Percentiles rank a stretch among this genome's conserved stretches.
phyloP scores from a whole-genome alignment of 1,140 invertebrate species.

The Drosophila repleta region DNA sequence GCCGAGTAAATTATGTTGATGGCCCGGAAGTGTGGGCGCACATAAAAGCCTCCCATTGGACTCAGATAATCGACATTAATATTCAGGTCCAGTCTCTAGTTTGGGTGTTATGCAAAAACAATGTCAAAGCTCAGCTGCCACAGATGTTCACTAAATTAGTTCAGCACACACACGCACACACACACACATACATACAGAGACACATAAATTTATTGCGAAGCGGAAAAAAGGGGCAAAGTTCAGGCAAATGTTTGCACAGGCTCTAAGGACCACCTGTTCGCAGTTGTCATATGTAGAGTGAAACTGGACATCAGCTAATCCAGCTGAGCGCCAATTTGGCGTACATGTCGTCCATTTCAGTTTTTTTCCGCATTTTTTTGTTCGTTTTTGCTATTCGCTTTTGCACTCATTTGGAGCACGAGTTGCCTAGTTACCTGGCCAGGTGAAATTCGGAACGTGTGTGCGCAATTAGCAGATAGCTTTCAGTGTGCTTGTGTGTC shows the following conservation, averaged over 20 bases:
- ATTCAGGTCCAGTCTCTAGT: slow-evolving; percentile 2
- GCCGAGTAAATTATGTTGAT: slow-evolving; percentile 60
- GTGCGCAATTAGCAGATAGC: slow-evolving; percentile 65
- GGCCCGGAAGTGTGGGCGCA: slow-evolving; percentile 15
- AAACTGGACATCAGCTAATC: slow-evolving; percentile 63
- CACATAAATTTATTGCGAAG: slow-evolving; percentile 9
- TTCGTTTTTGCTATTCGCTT: slow-evolving; percentile 28
- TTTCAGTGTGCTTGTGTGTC: slow-evolving; percentile 2
- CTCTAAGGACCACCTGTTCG: slow-evolving; percentile 59
- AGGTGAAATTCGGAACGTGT: slow-evolving; percentile 32
- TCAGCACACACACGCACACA: slow-evolving; percentile 52
- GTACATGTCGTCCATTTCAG: slow-evolving; percentile 52
- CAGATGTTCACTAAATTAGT: slow-evolving; percentile 64
- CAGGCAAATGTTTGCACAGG: slow-evolving; percentile 55
- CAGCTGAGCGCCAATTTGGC: slow-evolving; percentile 66
- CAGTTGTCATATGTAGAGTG: slow-evolving; percentile 56
- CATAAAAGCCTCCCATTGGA: neutral
- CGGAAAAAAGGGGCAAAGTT: slow-evolving; percentile 34
- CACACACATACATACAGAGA: slow-evolving; percentile 37
- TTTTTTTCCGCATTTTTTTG: slow-evolving; percentile 2
- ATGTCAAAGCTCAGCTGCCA: slow-evolving; percentile 60
- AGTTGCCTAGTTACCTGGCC: slow-evolving; percentile 40
- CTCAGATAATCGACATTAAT: slow-evolving; percentile 14
- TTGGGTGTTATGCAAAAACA: slow-evolving; percentile 56
- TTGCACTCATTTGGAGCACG: slow-evolving; percentile 57